phyloP scores from a whole-genome alignment of 2,888 invertebrate species.

The Drosophila kambysellisi region DNA sequence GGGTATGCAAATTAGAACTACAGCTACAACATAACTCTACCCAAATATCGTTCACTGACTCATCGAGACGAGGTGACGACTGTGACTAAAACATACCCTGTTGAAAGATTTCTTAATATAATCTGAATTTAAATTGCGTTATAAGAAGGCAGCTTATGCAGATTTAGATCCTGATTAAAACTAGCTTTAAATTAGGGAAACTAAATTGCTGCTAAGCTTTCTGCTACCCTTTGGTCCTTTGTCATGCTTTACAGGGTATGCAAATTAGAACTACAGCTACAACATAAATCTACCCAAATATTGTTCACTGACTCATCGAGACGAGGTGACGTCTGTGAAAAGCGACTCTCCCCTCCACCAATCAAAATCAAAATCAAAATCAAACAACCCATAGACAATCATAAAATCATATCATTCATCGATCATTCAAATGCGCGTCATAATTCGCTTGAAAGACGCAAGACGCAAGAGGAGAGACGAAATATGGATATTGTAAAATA shows the following conservation, averaged over 20 bases:
- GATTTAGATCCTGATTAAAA: too few relatives aligned
- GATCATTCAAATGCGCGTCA: conserved; percentile 76
- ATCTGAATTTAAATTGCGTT: too few relatives aligned
- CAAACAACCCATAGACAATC: conserved; percentile 35
- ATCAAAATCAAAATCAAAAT: conserved; percentile 7
- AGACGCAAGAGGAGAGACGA: conserved; percentile 61
- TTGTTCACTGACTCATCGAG: conserved; percentile 63
- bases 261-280: background rate
- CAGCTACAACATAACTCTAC: conserved; percentile 2
- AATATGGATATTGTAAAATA: background rate
- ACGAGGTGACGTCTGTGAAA: conserved; percentile 25
- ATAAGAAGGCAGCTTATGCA: too few relatives aligned
- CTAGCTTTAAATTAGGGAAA: background rate
- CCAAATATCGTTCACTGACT: conserved; percentile 50
- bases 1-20: background rate
- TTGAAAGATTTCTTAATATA: too few relatives aligned
- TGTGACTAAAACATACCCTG: background rate
- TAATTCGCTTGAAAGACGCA: conserved; percentile 83
- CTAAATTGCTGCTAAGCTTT: background rate
- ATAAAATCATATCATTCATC: conserved; percentile 78
- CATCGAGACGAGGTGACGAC: conserved; percentile 51
- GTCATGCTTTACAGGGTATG: background rate
- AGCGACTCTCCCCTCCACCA: conserved; percentile 6
- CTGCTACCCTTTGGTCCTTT: background rate
- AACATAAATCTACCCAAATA: conserved; percentile 9